Conservation (phyloP, 2,113 vertebrate species). For the Atractosteus spatula region DNA sequence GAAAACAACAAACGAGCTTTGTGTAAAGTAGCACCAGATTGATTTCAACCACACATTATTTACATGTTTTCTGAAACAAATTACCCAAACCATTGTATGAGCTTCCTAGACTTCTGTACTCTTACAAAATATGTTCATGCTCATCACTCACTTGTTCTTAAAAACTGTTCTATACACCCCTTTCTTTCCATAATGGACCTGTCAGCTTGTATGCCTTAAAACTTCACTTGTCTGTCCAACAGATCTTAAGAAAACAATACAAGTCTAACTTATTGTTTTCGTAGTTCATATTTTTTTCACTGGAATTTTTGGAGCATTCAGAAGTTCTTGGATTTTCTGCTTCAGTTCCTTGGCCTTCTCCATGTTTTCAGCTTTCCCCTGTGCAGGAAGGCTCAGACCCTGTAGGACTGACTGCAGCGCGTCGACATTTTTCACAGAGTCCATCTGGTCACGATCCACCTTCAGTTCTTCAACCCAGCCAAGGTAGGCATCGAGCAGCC, state of each 20-base stretch:
- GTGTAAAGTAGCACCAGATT: too few relatives aligned
- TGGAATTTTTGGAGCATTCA: slow-evolving; percentile 14
- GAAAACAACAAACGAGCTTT: too few relatives aligned
- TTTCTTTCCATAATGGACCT: neutral
- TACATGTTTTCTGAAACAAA: too few relatives aligned
- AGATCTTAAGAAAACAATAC: neutral
- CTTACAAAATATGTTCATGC: too few relatives aligned
- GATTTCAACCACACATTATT: too few relatives aligned
- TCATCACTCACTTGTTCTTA: too few relatives aligned
- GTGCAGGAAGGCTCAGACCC: slow-evolving; percentile 35
- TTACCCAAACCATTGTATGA: too few relatives aligned
- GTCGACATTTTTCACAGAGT: slow-evolving; percentile 54
- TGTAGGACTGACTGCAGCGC: slow-evolving; percentile 50
- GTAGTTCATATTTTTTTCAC: too few relatives aligned
- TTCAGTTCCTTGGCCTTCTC: slow-evolving; percentile 46
- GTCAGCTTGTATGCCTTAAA: neutral
- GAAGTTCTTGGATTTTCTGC: slow-evolving; percentile 39
- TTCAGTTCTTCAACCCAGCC: slow-evolving; percentile 63
- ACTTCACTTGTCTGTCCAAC: neutral
- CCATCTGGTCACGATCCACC: slow-evolving; percentile 55
- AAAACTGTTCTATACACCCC: neutral
- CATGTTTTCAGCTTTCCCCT: slow-evolving; percentile 24
- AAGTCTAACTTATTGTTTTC: too few relatives aligned
- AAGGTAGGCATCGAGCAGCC: slow-evolving; percentile 57
- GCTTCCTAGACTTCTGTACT: too few relatives aligned